These are phyloP conservation scores for Saccostrea echinata DNA, from an alignment of 1,140 invertebrate species.

Conservation along the genomic window DNA sequence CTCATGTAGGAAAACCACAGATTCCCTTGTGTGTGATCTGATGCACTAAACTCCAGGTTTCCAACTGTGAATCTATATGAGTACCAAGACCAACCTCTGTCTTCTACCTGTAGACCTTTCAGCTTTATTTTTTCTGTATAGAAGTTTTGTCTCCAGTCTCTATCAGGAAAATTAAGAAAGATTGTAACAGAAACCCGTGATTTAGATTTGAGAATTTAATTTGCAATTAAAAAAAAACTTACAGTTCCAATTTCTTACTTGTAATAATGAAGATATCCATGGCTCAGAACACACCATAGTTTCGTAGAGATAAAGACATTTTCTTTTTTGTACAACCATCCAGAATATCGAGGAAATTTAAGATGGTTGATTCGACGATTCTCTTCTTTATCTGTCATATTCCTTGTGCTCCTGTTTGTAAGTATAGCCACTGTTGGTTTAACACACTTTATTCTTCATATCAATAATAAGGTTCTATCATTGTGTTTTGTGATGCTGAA, in stretches of 20 bases:
- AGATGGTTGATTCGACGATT: neutral
- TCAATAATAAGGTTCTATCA: too few species aligned
- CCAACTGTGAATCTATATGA: neutral
- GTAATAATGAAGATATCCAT: conserved; percentile 23
- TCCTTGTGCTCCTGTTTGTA: too few species aligned
- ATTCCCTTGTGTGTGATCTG: neutral
- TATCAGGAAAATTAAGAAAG: neutral
- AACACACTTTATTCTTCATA: too few species aligned
- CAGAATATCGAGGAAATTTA: neutral
- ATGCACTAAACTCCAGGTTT: neutral
- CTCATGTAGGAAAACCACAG: neutral
- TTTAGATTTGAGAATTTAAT: too few species aligned
- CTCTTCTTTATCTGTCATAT: neutral
- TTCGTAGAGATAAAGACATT: neutral
- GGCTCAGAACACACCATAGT: conserved; percentile 3
- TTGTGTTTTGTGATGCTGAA: too few species aligned
- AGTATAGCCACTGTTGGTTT: too few species aligned
- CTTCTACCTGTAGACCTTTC: neutral
- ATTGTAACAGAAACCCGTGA: too few species aligned
- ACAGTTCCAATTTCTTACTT: neutral
- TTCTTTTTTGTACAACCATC: neutral
- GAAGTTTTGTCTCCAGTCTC: conserved; percentile 22
- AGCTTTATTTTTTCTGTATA: neutral
- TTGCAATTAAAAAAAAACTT: too few species aligned
- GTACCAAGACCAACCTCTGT: neutral